Evolutionary conservation across 2,113 vertebrate species (phyloP).

Genomic region (Oncorhynchus nerka): DNA sequence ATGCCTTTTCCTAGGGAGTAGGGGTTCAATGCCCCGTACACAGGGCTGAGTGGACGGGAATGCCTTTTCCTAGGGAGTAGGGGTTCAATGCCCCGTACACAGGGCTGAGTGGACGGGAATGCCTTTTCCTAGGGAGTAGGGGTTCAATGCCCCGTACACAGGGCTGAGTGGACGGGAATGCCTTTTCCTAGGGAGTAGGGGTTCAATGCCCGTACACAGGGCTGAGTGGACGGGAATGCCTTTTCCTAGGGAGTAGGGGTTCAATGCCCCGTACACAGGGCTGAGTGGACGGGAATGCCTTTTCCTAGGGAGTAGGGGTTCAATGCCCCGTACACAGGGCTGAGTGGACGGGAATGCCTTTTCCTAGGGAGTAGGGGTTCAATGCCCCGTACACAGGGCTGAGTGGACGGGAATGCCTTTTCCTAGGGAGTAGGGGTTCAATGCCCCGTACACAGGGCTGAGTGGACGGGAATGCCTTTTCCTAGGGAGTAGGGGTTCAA

Average conservation of each 20-base stretch:
- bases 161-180: slow-evolving; percentile 26
- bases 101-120: slow-evolving; percentile 25
- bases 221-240: slow-evolving; percentile 26
- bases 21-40: slow-evolving; percentile 43
- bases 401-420: slow-evolving; percentile 28
- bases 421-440: slow-evolving; percentile 45
- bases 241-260: slow-evolving; percentile 38
- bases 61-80: slow-evolving; percentile 24
- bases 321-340: slow-evolving; percentile 23
- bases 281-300: slow-evolving; percentile 27
- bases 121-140: slow-evolving; percentile 29
- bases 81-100: slow-evolving; percentile 43
- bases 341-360: slow-evolving; percentile 27
- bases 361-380: slow-evolving; percentile 44
- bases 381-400: slow-evolving; percentile 20
- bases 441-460: slow-evolving; percentile 16
- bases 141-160: slow-evolving; percentile 40
- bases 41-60: slow-evolving; percentile 26
- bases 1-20: slow-evolving; percentile 23
- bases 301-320: slow-evolving; percentile 41
- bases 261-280: slow-evolving; percentile 31
- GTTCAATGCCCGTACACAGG: slow-evolving; percentile 34
- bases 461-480: slow-evolving; percentile 29
- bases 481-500: slow-evolving; percentile 44
- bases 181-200: slow-evolving; percentile 32